Percentiles rank a stretch among this genome's conserved stretches.
Evolutionary conservation across 2,797 vertebrate genomes (phyloP).

Genomic region (Melanotaenia pygmaea): DNA sequence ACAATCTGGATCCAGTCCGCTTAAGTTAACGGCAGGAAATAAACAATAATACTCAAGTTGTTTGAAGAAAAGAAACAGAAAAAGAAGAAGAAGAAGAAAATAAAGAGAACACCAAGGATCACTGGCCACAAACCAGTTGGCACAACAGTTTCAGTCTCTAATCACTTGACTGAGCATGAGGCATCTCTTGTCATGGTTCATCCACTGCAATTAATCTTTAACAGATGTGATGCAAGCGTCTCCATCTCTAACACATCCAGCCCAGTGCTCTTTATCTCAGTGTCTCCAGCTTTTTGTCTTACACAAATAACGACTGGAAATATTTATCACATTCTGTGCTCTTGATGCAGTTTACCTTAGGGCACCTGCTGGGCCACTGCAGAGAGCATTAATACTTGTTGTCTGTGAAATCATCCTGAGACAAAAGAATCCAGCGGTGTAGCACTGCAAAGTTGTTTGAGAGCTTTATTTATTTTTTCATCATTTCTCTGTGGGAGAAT

Average conservation of each 20-base stretch:
- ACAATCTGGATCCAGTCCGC: too few species aligned
- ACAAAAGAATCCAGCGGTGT: conserved; percentile 2
- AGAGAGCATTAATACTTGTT: conserved; percentile 28
- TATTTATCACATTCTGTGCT: conserved; percentile 38
- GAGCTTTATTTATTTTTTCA: conserved; percentile 22
- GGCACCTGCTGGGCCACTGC: conserved; percentile 28
- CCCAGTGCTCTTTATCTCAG: conserved; percentile 30
- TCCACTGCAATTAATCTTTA: conserved; percentile 61
- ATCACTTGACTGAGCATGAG: conserved; percentile 47
- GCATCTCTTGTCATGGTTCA: conserved; percentile 55
- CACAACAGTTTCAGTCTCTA: conserved; percentile 30
- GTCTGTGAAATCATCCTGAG: conserved; percentile 13
- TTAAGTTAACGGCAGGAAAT: too few species aligned
- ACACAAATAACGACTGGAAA: conserved; percentile 40
- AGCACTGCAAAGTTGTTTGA: conserved; percentile 14
- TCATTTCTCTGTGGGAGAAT: conserved; percentile 44
- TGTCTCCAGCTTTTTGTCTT: conserved; percentile 9
- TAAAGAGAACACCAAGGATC: background rate
- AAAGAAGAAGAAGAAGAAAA: background rate
- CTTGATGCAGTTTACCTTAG: conserved; percentile 40
- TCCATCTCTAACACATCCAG: conserved; percentile 28
- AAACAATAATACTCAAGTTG: too few species aligned
- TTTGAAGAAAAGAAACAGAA: too few species aligned
- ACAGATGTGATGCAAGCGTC: conserved; percentile 51
- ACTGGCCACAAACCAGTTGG: conserved; percentile 13